Conservation (phyloP, 2,797 vertebrate species). For the Enteromius paludinosus region DNA sequence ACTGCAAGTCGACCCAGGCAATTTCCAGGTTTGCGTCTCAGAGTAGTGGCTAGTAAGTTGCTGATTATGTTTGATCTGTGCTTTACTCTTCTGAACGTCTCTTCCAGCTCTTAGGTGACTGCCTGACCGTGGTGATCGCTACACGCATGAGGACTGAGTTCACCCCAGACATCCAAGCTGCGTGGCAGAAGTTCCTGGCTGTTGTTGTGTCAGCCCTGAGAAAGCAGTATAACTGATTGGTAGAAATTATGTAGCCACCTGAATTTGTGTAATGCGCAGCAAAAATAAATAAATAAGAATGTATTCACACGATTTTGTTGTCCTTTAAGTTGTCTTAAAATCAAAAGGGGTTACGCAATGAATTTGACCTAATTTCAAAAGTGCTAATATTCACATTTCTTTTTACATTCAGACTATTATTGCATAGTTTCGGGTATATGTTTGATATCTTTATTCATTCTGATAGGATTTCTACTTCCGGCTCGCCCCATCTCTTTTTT, state of each 20-base stretch:
- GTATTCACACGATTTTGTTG: neutral
- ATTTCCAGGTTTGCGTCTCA: conserved; percentile 77
- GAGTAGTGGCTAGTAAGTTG: neutral
- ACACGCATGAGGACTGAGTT: conserved; percentile 71
- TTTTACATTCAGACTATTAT: neutral
- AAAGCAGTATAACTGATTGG: conserved; percentile 81
- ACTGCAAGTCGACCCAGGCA: conserved; percentile 88
- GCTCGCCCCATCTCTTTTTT: neutral
- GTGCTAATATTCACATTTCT: neutral
- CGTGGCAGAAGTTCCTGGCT: conserved; percentile 77
- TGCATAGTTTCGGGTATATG: neutral
- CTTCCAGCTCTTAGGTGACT: conserved; percentile 76
- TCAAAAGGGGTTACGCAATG: neutral
- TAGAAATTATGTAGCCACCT: neutral
- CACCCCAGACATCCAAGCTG: conserved; percentile 71
- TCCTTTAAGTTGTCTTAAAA: neutral
- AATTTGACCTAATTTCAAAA: neutral
- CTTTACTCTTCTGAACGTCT: neutral
- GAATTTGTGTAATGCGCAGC: neutral
- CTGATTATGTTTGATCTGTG: neutral
- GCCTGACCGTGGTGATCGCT: conserved; percentile 75
- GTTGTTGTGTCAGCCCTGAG: conserved; percentile 80
- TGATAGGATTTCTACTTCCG: neutral
- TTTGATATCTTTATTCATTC: neutral
- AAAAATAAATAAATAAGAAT: neutral